phyloP scores from a whole-genome alignment of 2,888 invertebrate genomes.

The Sussaba pulchella region DNA sequence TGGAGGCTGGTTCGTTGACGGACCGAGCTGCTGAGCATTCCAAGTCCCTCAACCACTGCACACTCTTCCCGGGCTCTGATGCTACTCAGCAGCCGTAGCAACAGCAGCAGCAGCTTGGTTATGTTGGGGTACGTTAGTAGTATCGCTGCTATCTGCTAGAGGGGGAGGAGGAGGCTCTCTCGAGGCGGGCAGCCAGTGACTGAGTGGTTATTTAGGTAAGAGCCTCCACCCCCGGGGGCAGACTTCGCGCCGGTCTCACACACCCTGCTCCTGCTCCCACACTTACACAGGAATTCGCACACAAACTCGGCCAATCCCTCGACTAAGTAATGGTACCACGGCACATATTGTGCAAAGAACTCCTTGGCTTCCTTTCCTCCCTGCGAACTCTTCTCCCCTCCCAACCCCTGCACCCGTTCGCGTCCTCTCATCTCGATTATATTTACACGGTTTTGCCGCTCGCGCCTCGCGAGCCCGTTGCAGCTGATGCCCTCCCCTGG shows the following conservation, averaged over 20 bases:
- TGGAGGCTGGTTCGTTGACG: slow-evolving; percentile 68
- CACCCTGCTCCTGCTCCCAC: slow-evolving; percentile 42
- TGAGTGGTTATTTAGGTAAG: slow-evolving; percentile 85
- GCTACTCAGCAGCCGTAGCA: slow-evolving; percentile 34
- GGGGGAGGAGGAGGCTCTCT: slow-evolving; percentile 72
- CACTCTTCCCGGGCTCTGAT: slow-evolving; percentile 57
- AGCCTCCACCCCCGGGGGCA: slow-evolving; percentile 76
- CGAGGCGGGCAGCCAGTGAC: slow-evolving; percentile 82
- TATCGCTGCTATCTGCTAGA: slow-evolving; percentile 60
- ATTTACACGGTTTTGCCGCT: slow-evolving; percentile 53
- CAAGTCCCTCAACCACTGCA: slow-evolving; percentile 65
- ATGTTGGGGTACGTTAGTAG: too few relatives aligned
- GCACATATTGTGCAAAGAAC: slow-evolving; percentile 81
- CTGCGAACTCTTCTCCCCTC: background rate
- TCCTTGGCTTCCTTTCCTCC: slow-evolving; percentile 66
- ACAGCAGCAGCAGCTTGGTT: too few relatives aligned
- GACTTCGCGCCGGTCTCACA: slow-evolving; percentile 50
- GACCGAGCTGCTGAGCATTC: slow-evolving; percentile 63
- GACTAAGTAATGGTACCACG: slow-evolving; percentile 81
- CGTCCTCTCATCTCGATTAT: slow-evolving; percentile 1
- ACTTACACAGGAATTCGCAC: too few relatives aligned
- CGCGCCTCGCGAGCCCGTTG: slow-evolving; percentile 32
- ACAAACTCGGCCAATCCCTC: slow-evolving; percentile 68
- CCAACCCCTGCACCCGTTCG: background rate
- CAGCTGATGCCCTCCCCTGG: slow-evolving; percentile 45